Evolutionary conservation across 1,140 invertebrate genomes (phyloP).

Genomic region (Saxidomus purpurata): DNA sequence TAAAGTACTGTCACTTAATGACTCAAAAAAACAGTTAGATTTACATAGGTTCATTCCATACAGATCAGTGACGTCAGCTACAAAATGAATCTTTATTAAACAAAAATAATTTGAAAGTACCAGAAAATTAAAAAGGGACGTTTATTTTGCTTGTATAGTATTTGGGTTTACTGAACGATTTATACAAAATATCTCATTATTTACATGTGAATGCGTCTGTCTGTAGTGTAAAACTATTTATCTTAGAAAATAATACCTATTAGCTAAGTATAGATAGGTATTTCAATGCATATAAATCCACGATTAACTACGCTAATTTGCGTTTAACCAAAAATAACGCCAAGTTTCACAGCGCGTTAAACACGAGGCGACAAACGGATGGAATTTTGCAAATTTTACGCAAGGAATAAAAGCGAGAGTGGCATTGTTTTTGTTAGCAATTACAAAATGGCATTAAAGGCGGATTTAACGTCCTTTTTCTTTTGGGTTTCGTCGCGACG

Average conservation of each 20-base stretch:
- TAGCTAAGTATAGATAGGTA: background rate
- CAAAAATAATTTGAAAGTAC: no score
- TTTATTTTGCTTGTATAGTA: no score
- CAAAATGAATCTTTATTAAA: no score
- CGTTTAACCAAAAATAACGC: constrained; percentile 46
- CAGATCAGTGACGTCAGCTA: no score
- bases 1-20: no score
- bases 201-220: background rate
- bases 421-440: constrained; percentile 63
- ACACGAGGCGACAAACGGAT: constrained; percentile 51
- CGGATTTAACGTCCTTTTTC: constrained; percentile 12
- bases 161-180: background rate
- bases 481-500: constrained; percentile 36
- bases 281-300: constrained; percentile 14
- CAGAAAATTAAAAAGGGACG: no score
- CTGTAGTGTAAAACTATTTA: constrained; percentile 39
- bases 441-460: constrained; percentile 41
- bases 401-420: constrained; percentile 44
- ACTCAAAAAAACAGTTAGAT: no score
- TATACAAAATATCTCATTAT: constrained; percentile 20
- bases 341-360: constrained; percentile 53
- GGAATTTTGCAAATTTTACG: constrained; percentile 41
- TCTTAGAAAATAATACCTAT: constrained; percentile 50
- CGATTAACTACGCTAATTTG: constrained; percentile 49
- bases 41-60: no score